Conservation (phyloP, 2,888 invertebrate genomes). For the Dolichopus griseipennis region DNA sequence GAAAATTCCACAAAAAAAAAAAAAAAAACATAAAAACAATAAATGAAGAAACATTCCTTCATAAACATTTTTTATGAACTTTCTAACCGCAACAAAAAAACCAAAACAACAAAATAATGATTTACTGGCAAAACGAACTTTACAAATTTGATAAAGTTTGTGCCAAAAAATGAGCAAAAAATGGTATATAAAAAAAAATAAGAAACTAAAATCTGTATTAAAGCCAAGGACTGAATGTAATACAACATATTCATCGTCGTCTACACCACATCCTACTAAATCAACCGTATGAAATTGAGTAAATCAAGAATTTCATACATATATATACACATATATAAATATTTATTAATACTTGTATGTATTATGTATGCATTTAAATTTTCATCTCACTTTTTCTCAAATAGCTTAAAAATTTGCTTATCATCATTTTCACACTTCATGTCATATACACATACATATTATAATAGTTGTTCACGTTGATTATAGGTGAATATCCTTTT, state of each 20-base stretch:
- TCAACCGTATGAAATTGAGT: background rate
- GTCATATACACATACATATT: background rate
- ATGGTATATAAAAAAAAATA: background rate
- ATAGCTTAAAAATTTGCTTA: background rate
- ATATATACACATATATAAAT: too few relatives aligned
- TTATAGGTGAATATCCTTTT: constrained; percentile 3
- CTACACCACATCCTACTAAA: background rate
- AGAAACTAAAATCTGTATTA: background rate
- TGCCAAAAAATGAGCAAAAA: background rate
- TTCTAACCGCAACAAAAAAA: too few relatives aligned
- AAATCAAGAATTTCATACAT: too few relatives aligned
- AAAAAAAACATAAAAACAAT: too few relatives aligned
- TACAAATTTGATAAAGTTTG: background rate
- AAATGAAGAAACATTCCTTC: too few relatives aligned
- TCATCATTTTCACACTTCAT: background rate
- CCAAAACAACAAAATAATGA: too few relatives aligned
- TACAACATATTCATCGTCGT: background rate
- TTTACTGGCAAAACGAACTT: background rate
- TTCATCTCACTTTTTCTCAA: too few relatives aligned
- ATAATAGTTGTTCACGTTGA: background rate
- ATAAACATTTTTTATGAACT: too few relatives aligned
- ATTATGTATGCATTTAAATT: too few relatives aligned
- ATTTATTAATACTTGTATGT: too few relatives aligned
- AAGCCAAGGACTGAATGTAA: background rate
- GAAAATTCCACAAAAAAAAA: too few relatives aligned